Conservation (phyloP, 2,888 invertebrate species). For the Plutella xylostella region DNA sequence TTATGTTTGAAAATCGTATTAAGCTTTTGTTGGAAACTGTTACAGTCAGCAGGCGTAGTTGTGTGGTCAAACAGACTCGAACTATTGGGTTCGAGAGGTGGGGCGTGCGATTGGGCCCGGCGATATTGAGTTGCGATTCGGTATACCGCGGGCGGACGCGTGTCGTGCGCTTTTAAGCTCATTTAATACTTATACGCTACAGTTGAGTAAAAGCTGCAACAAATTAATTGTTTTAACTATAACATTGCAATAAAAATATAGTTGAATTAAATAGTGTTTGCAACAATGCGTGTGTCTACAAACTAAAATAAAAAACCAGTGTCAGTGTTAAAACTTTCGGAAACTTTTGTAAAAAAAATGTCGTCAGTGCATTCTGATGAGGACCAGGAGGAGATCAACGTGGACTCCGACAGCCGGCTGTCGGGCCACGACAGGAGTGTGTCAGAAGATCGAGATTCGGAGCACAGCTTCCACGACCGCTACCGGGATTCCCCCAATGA, state of each 20-base stretch:
- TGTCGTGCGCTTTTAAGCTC: constrained; percentile 32
- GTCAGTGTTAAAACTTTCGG: constrained; percentile 29
- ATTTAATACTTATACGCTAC: too few species aligned
- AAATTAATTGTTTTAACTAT: too few species aligned
- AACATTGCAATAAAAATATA: too few species aligned
- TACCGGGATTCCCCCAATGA: constrained; percentile 59
- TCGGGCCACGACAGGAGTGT: constrained; percentile 64
- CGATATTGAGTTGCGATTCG: constrained; percentile 54
- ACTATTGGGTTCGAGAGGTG: constrained; percentile 59
- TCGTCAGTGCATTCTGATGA: constrained; percentile 71
- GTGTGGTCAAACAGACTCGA: constrained; percentile 66
- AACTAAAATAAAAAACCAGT: constrained; percentile 27
- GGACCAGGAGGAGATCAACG: constrained; percentile 76
- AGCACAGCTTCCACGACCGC: constrained; percentile 62
- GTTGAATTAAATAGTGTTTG: constrained; percentile 20
- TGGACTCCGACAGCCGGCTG: constrained; percentile 73
- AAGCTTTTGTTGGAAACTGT: constrained; percentile 70
- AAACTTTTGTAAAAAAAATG: constrained; percentile 31
- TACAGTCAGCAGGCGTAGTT: constrained; percentile 67
- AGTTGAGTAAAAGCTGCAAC: too few species aligned
- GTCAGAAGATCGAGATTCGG: constrained; percentile 69
- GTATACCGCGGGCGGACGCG: constrained; percentile 57
- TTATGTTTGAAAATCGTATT: constrained; percentile 70
- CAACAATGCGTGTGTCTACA: constrained; percentile 25
- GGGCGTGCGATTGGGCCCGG: constrained; percentile 57